Base-by-base conservation (phyloP, 2,113 vertebrate genomes). In the Pyrgilauda ruficollis region DNA sequence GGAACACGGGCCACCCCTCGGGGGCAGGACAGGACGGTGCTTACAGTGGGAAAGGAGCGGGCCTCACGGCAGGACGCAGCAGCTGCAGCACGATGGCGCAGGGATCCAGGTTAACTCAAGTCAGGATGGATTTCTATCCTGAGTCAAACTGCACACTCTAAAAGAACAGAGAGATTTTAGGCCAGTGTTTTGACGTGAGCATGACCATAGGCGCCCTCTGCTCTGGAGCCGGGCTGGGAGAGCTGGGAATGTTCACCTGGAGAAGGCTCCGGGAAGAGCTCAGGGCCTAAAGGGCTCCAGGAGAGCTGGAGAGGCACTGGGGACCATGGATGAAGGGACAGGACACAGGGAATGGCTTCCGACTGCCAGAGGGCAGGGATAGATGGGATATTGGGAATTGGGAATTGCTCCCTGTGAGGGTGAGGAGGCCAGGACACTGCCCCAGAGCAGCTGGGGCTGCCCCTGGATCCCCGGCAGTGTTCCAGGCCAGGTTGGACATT, bases 391-490 rank as follows among this genome's bases (percentile, higher is more conserved):
- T 4, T 44, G 67, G 50, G 59, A 0, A 66, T 37, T 37, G 8
- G 43, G 6, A 44, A 58, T 80, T 22, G 0, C 2, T 35, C 11
- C 9, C 26, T 43, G 15, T 0, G 19, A 69, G 33, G 63, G 28
- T 69, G 37, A 14, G 0, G 0, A 62, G 46, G 55, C 22, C 61
- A 62, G 76, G 59, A 52, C 26, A 35, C 24, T 69, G 27, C 23
- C 23, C 49, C 49, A 43, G 67, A 80, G 67, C 0, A 58, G 35
- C 43, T 50, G 67, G 15, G 59, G 58, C 76, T 73, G 85, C 26
- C 17, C 58, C 58, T 74, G 82, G 52, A 58, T 35, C 43, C 35
- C 43, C 58, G 61, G 30, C 0, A 50, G 9, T 50, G 21, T 1
- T 31, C 72, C 3, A 58, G 52, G 35, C 21, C 31, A 43, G 44